These are phyloP conservation scores for Eupithecia abbreviata DNA, from an alignment of 2,888 invertebrate genomes.

Conservation along the genomic window DNA sequence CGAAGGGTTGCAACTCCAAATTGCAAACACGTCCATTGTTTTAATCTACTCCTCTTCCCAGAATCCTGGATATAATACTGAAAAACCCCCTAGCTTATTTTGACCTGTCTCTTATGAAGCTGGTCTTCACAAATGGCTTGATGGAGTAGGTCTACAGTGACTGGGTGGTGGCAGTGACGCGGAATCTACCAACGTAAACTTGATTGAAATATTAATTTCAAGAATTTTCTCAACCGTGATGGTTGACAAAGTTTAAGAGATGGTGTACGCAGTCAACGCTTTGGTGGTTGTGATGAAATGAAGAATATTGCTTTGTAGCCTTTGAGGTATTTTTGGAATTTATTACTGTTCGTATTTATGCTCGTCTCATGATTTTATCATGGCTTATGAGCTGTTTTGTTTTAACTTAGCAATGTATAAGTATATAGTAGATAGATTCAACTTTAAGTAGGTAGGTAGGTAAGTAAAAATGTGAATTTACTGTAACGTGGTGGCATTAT, in stretches of 20 bases:
- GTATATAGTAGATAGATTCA: too few species aligned
- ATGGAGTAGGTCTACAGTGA: conserved; percentile 49
- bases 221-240: conserved; percentile 47
- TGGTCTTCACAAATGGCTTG: conserved; percentile 34
- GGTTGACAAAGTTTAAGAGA: conserved; percentile 39
- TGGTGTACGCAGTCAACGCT: conserved; percentile 27
- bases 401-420: not conserved
- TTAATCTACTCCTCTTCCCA: conserved; percentile 72
- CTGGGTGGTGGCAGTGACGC: conserved; percentile 54
- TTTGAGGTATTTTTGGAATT: not conserved
- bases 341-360: not conserved
- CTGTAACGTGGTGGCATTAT: not conserved
- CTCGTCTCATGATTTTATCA: not conserved
- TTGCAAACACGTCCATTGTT: conserved; percentile 82
- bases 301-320: not conserved
- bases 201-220: conserved; percentile 77
- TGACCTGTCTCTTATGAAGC: conserved; percentile 50
- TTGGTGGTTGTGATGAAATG: conserved; percentile 8
- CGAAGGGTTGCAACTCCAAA: conserved; percentile 79
- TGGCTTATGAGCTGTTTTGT: not conserved
- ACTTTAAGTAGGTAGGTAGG: not conserved
- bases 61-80: conserved; percentile 70
- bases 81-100: conserved; percentile 58
- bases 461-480: not conserved
- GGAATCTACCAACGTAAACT: conserved; percentile 64